phyloP scores from a whole-genome alignment of 2,888 invertebrate species.

The Cerceris ruficornis region DNA sequence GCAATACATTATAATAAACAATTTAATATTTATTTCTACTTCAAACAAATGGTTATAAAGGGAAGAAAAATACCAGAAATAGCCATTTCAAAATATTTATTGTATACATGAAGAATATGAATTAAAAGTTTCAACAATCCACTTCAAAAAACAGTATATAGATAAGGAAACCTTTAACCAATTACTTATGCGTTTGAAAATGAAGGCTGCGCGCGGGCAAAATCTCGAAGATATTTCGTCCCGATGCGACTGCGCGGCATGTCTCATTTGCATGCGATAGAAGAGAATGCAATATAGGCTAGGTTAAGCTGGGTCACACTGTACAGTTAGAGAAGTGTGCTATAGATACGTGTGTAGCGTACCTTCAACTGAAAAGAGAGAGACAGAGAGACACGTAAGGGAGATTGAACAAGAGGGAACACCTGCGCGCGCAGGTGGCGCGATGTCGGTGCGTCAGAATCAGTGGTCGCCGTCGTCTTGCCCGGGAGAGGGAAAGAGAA shows the following conservation, averaged over 20 bases:
- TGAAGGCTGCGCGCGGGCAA: neutral
- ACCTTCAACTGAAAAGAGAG: conserved; percentile 6
- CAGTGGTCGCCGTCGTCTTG: conserved; percentile 68
- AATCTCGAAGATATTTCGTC: neutral
- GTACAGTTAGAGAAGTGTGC: conserved; percentile 25
- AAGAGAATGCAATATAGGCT: conserved; percentile 25
- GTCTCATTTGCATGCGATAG: conserved; percentile 6
- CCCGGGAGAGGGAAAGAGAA: conserved; percentile 54
- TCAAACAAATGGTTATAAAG: neutral
- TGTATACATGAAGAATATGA: too few species aligned
- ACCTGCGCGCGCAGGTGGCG: conserved; percentile 80
- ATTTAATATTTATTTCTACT: neutral
- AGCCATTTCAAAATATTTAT: too few species aligned
- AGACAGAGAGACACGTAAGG: conserved; percentile 1
- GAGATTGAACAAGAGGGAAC: conserved; percentile 37
- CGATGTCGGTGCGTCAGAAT: conserved; percentile 80
- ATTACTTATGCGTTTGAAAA: neutral
- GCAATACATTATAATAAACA: neutral
- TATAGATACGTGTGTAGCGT: conserved; percentile 6
- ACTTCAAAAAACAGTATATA: neutral
- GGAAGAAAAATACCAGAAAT: too few species aligned
- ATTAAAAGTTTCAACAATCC: neutral
- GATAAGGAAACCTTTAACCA: neutral
- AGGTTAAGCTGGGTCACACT: conserved; percentile 30
- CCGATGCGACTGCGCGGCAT: neutral